Evolutionary conservation across 2,888 invertebrate genomes (phyloP), one percentile per base, ranked within the genome.

Genomic region (Frankliniella fusca): DNA sequence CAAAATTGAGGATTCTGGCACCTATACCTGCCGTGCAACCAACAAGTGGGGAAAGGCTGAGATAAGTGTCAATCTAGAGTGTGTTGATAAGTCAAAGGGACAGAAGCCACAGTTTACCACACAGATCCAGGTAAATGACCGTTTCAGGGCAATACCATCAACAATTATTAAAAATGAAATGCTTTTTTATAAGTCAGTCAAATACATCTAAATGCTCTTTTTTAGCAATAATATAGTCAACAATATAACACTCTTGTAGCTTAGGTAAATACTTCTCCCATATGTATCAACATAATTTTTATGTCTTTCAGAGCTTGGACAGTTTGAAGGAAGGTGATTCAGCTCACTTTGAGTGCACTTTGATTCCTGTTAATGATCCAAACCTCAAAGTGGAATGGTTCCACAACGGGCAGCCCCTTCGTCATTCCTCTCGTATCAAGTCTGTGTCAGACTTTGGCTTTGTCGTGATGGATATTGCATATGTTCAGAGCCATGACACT

Each of bases 341-440:
- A 0, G 97, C 96, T 84, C 97, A 97, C 90, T 97, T 97, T 87
- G 98, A 98, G 89, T 97, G 97, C 87, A 97, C 96, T 5, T 91
- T 98, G 81, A 92, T 96, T 27, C 98, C 98, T 5, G 95, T 97
- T 11, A 97, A 97, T 84, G 98, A 98, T 89, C 97, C 97, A 3
- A 93, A 95, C 80, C 93, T 98, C 89, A 94, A 94, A 87, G 96
- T 97, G 48, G 98, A 98, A 89, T 99, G 98, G 98, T 98, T 95
- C 90, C 96, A 96, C 87, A 97, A 99, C 87, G 97, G 96, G 9
- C 92, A 95, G 86, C 95, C 96, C 0, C 89, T 99, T 85, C 92
- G 95, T 83, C 95, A 97, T 87, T 95, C 96, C 5, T 95, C 94
- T 38, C 92, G 98, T 84, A 96, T 97, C 86, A 97, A 97, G 89